A percentile compares a stretch with the other conserved stretches of the same genome.
These are phyloP conservation scores for Metalampra italica DNA, from an alignment of 2,888 invertebrate species.

Conservation along the genomic window DNA sequence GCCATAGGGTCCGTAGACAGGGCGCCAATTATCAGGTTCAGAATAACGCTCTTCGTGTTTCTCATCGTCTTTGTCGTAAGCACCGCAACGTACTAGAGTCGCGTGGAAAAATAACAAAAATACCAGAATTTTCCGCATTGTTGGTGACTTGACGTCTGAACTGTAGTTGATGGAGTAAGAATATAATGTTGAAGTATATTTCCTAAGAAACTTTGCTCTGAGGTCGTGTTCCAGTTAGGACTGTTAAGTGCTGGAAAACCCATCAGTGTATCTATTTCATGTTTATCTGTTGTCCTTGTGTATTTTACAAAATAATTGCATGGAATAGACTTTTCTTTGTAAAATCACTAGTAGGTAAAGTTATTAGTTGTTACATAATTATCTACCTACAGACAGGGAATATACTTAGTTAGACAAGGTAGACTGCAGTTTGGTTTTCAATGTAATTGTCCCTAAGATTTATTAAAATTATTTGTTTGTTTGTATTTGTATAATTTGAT, in stretches of 20 bases:
- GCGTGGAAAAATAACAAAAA: background rate
- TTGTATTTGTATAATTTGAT: too few relatives aligned
- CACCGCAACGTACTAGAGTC: background rate
- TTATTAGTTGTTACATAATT: background rate
- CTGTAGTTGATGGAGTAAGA: background rate
- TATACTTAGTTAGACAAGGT: too few relatives aligned
- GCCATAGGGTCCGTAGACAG: constrained; percentile 26
- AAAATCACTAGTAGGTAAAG: background rate
- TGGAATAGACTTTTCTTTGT: background rate
- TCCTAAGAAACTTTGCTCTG: background rate
- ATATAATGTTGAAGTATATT: background rate
- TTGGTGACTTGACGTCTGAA: background rate
- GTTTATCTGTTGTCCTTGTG: constrained; percentile 6
- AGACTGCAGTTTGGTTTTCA: too few relatives aligned
- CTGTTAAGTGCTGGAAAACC: background rate
- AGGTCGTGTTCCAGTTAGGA: background rate
- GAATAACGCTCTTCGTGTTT: constrained; percentile 2
- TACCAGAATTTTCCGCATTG: background rate
- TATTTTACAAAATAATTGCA: background rate
- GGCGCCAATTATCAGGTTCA: constrained; percentile 32
- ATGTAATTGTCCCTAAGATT: too few relatives aligned
- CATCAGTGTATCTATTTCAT: background rate
- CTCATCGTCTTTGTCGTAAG: constrained; percentile 7
- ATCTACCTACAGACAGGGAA: too few relatives aligned
- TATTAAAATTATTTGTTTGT: too few relatives aligned